Evolutionary conservation across 2,113 vertebrate species (phyloP).

Genomic region (Oryzias woworae): DNA sequence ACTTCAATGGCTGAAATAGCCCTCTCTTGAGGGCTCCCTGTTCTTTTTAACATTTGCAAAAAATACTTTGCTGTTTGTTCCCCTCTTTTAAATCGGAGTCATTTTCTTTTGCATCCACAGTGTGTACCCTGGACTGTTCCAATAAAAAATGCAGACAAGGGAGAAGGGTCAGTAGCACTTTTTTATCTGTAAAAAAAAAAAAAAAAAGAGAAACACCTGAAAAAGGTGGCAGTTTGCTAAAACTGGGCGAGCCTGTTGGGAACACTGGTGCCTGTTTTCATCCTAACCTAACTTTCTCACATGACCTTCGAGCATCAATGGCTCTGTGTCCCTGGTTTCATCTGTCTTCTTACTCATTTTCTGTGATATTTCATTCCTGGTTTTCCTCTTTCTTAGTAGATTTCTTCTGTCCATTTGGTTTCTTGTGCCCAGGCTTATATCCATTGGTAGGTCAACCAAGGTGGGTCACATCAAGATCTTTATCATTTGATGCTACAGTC

Average conservation of each 20-base stretch:
- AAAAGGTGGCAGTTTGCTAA: conserved; percentile 55
- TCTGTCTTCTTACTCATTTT: background rate
- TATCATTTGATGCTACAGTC: conserved; percentile 2
- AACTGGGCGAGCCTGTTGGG: conserved; percentile 55
- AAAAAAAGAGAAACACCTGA: conserved; percentile 40
- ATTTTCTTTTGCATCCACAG: no score
- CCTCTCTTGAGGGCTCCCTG: conserved; percentile 7
- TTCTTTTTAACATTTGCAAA: conserved; percentile 2
- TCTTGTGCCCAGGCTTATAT: background rate
- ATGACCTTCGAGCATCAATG: conserved; percentile 36
- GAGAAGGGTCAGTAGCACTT: conserved; percentile 31
- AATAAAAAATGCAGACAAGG: conserved; percentile 45
- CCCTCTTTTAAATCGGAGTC: no score
- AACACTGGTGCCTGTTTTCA: conserved; percentile 46
- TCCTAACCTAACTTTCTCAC: conserved; percentile 44
- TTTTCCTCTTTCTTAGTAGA: conserved; percentile 24
- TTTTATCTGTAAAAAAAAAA: conserved; percentile 20
- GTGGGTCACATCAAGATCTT: conserved; percentile 4
- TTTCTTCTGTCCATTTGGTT: conserved; percentile 16
- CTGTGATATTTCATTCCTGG: conserved; percentile 15
- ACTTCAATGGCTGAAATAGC: conserved; percentile 35
- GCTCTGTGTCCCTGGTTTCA: conserved; percentile 13
- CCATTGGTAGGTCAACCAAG: background rate
- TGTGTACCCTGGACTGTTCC: conserved; percentile 6
- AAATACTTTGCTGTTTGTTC: no score